Evolutionary conservation across 1,140 invertebrate genomes (phyloP).

Genomic region (Aphelinus certus): DNA sequence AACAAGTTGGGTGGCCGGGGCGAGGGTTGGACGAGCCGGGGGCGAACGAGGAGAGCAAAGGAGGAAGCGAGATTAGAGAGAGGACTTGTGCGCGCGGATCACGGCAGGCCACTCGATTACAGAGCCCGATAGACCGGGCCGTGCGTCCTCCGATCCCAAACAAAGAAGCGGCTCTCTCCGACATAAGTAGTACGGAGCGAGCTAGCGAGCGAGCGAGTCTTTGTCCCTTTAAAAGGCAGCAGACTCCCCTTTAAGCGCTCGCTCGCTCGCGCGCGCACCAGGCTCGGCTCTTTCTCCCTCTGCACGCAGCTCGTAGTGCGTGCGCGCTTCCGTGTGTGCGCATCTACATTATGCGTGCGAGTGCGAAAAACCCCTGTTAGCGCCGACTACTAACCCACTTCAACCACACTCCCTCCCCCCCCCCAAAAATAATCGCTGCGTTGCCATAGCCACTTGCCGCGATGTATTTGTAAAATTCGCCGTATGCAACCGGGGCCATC

Average conservation of each 20-base stretch:
- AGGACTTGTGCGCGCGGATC: too few relatives aligned
- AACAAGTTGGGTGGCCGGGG: too few relatives aligned
- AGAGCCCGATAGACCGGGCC: too few relatives aligned
- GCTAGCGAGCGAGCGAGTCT: constrained; percentile 17
- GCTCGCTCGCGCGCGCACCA: constrained; percentile 3
- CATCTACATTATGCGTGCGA: not conserved
- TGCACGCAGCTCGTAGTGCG: constrained; percentile 19
- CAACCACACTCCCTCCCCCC: not conserved
- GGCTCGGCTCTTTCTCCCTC: constrained; percentile 13
- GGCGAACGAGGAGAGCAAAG: too few relatives aligned
- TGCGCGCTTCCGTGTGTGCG: not conserved
- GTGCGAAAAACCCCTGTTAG: not conserved
- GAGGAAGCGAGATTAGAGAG: too few relatives aligned
- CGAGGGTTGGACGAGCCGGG: too few relatives aligned
- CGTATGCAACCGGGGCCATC: too few relatives aligned
- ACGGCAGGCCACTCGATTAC: too few relatives aligned
- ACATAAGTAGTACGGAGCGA: not conserved
- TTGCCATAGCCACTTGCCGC: constrained; percentile 21
- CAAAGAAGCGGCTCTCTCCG: too few relatives aligned
- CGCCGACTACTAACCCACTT: constrained; percentile 57
- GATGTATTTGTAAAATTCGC: too few relatives aligned
- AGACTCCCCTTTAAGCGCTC: constrained; percentile 1
- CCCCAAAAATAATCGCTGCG: constrained; percentile 47
- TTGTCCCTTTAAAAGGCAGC: constrained; percentile 33
- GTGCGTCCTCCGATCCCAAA: too few relatives aligned